Base-by-base conservation (phyloP, 2,888 invertebrate species). In the Antitype chi region DNA sequence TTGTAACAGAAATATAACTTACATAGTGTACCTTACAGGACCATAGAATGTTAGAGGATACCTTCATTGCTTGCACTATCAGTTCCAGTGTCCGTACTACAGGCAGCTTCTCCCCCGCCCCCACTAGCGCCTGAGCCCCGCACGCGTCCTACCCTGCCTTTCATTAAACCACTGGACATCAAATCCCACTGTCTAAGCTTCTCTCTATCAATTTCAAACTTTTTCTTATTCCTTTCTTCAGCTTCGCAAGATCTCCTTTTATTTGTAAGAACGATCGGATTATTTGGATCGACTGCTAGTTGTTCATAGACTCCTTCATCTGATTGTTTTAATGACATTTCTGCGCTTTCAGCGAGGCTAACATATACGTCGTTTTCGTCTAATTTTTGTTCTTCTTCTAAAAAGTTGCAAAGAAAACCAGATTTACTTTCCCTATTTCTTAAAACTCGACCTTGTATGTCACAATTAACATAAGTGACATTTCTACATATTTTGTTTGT, bases 141-240 rank as follows among this genome's bases (percentile, higher is more conserved):
- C 94, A 95, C 95, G 90, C 94, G 93, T 88, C 94, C 94, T 89
- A 88, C 89, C 81, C 92, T 93, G 86, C 92, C 93, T 89, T 96
- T 97, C 97, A 98, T 97, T 88, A 98, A 96, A 85, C 97, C 98
- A 97, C 98, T 98, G 80, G 98, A 98, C 98, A 98, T 97, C 90
- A 98, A 97, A 95, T 98, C 98, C 98, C 98, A 98, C 92, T 98
- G 98, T 72, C 98, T 97, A 88, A 98, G 97, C 88, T 98, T 98
- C 95, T 98, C 98, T 89, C 98, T 97, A 96, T 98, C 98, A 90
- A 98, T 97, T 93, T 97, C 97, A 89, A 97, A 97, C 72, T 97
- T 97, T 94, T 89, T 97, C 89, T 91, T 94, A 80, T 89, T 92
- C 75, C 81, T 93, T 67, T 84, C 85, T 70, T 84, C 81, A 69